Conservation (phyloP, 2,797 vertebrate species). For the Pitangus sulphuratus region DNA sequence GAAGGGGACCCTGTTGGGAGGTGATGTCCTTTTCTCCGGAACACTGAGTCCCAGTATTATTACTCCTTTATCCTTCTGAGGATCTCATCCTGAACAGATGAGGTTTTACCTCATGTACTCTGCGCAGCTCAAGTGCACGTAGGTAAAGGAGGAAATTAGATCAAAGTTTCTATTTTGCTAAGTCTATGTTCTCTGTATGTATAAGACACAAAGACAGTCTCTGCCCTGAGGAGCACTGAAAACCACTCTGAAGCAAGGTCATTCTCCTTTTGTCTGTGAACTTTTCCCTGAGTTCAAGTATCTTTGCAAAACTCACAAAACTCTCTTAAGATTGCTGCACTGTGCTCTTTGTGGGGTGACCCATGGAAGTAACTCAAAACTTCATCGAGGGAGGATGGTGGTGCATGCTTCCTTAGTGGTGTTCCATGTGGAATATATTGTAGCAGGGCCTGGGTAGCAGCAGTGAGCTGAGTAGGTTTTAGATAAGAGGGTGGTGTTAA, state of each 20-base stretch:
- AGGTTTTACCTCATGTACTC: background rate
- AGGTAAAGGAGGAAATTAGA: background rate
- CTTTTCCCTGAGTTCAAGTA: background rate
- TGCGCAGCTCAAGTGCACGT: background rate
- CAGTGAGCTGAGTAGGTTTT: background rate
- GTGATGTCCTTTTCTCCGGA: background rate
- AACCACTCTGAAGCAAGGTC: background rate
- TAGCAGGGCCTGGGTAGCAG: background rate
- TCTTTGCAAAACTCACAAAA: background rate
- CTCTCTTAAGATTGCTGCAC: background rate
- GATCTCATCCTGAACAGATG: background rate
- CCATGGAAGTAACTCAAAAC: background rate
- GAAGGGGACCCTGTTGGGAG: background rate
- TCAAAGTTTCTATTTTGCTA: background rate
- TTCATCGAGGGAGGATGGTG: accelerated
- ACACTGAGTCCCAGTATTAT: background rate
- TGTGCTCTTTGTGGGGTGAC: background rate
- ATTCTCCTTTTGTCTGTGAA: background rate
- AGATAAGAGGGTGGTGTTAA: background rate
- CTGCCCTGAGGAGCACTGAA: background rate
- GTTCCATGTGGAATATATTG: background rate
- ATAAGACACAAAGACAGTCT: background rate
- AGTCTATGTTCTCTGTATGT: background rate
- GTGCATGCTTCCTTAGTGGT: background rate
- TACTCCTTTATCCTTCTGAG: background rate